Percentiles rank a stretch among this genome's conserved stretches.
phyloP scores from a whole-genome alignment of 2,888 invertebrate species.

The Cantharis lateralis region DNA sequence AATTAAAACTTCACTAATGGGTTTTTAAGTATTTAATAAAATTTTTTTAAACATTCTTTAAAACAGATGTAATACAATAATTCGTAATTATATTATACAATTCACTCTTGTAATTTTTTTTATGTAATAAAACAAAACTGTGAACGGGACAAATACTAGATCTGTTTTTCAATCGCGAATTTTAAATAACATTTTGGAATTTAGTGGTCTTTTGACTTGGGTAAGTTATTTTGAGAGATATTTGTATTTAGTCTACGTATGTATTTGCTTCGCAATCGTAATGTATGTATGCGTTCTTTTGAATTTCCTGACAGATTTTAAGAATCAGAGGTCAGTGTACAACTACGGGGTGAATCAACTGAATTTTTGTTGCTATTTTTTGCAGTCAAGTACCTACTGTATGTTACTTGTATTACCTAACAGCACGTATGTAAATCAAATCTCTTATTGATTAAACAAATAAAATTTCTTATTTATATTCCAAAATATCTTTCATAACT shows the following conservation, averaged over 20 bases:
- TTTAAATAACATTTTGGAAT: background rate
- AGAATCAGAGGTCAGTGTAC: constrained; percentile 1
- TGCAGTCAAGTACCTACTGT: background rate
- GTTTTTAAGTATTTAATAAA: background rate
- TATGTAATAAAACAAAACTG: background rate
- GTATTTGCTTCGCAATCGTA: constrained; percentile 9
- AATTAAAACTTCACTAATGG: too few relatives aligned
- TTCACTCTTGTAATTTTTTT: background rate
- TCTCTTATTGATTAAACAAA: background rate
- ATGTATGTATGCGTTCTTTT: constrained; percentile 7
- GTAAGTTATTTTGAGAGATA: background rate
- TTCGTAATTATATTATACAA: background rate
- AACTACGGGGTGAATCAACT: constrained; percentile 2
- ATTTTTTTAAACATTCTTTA: background rate
- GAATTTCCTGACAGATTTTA: constrained; percentile 18
- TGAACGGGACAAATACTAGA: background rate
- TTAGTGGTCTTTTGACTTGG: background rate
- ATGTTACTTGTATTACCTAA: background rate
- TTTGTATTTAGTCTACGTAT: constrained; percentile 13
- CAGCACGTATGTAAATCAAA: background rate
- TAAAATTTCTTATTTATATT: background rate
- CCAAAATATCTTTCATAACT: background rate
- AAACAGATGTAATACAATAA: background rate
- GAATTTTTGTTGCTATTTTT: background rate
- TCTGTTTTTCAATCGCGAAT: background rate